phyloP scores from a whole-genome alignment of 2,113 vertebrate species.

The Neofelis nebulosa region DNA sequence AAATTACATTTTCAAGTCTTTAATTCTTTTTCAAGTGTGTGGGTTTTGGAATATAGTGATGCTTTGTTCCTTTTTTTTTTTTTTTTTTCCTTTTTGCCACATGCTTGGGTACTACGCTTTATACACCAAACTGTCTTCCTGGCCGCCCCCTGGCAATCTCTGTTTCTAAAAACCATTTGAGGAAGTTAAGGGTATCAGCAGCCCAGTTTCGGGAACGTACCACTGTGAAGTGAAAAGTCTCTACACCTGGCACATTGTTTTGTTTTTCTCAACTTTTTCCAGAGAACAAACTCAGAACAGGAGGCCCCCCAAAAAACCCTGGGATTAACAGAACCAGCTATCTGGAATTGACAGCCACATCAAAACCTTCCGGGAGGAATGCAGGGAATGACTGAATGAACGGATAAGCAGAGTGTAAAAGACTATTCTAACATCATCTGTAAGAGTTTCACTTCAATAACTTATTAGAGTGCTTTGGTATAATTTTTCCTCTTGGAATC shows the following conservation, averaged over 20 bases:
- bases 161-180: background rate
- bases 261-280: background rate
- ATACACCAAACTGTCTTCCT: background rate
- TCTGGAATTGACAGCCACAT: background rate
- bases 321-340: background rate
- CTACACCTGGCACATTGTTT: background rate
- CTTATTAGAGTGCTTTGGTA: background rate
- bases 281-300: background rate
- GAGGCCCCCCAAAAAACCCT: background rate
- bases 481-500: background rate
- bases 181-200: background rate
- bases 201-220: background rate
- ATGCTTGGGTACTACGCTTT: accelerated
- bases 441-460: background rate
- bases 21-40: background rate
- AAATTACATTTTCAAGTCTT: slow-evolving; percentile 7
- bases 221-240: background rate
- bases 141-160: accelerated
- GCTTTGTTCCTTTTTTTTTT: background rate
- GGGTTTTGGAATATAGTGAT: background rate
- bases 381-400: background rate
- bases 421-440: background rate
- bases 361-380: background rate
- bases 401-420: background rate
- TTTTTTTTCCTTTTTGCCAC: background rate